Base-by-base conservation (phyloP, 2,113 vertebrate species). In the Caloenas nicobarica region DNA sequence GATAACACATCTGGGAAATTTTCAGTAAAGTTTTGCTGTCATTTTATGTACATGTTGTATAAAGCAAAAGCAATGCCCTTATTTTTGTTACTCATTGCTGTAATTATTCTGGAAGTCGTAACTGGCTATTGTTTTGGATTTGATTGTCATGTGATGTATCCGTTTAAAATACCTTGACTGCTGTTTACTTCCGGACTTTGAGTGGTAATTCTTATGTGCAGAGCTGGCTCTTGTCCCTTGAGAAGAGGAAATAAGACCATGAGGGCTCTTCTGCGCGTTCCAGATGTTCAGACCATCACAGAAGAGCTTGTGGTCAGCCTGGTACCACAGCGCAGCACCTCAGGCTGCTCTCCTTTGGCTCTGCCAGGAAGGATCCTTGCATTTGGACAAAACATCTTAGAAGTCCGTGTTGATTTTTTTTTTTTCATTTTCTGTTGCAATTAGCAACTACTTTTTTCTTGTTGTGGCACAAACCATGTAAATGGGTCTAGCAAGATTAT, bases 201-300 rank as follows among this genome's bases (percentile, higher is more conserved):
- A 90, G 78, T 92, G 54, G 91, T 91, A 90, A 70, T 89, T 72
- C 50, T 70, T 76, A 50, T 11, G 76, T 79, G 70, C 54, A 54
- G 44, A 81, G 36, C 57, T 83, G 0, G 0, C 81, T 78, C 24
- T 90, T 96, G 93, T 95, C 72, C 69, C 62, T 38, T 36, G 23
- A 73, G 88, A 70, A 88, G 72, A 93, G 61, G 83, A 93, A 93
- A 40, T 74, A 53, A 92, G 84, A 64, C 61, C 51, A 29, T 85
- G 36, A 17, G 33, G 56, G 29, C 38, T 82, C 68, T 81, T 38
- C 82, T 91, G 81, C 83, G 56, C 25, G 3, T 51, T 86, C n/a
- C 86, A 66, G 71, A 38, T 86, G 57, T 73, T 71, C 26, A 80
- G 61, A 74, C 3, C 13, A 50, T 92, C 89, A 64, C 14, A 31